Percentiles rank a stretch among this genome's conserved stretches.
These are phyloP conservation scores for Heliconius nattereri DNA, from an alignment of 1,140 invertebrate genomes.

Conservation along the genomic window DNA sequence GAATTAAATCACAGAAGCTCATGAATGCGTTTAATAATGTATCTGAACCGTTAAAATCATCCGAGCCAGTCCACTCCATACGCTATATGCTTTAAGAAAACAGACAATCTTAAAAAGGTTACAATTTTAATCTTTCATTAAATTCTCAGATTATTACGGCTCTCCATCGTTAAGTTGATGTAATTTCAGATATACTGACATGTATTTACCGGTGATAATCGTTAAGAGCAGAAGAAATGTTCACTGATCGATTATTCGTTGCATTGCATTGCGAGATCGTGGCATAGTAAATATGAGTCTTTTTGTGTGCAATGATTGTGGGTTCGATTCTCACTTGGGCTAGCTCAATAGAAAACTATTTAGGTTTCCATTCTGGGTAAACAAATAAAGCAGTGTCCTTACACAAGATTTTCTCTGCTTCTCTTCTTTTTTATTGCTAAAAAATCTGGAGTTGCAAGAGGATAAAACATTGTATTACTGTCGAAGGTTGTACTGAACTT, in stretches of 20 bases:
- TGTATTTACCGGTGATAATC: constrained; percentile 45
- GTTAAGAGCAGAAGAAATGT: constrained; percentile 53
- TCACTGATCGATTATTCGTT: background rate
- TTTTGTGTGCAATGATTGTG: no score
- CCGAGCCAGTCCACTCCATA: background rate
- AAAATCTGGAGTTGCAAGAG: background rate
- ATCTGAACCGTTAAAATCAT: constrained; percentile 51
- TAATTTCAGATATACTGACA: constrained; percentile 40
- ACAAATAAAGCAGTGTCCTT: no score
- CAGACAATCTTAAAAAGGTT: background rate
- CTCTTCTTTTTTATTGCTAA: no score
- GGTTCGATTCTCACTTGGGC: no score
- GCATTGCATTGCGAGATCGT: background rate
- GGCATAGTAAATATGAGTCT: no score
- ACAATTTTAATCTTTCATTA: constrained; percentile 43
- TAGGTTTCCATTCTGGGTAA: no score
- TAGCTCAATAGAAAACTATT: no score
- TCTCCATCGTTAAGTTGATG: constrained; percentile 32
- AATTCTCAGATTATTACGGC: constrained; percentile 30
- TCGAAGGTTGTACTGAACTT: background rate
- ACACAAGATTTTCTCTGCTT: background rate
- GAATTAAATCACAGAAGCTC: constrained; percentile 29
- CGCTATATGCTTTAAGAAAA: background rate
- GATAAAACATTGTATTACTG: background rate
- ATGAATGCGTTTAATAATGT: constrained; percentile 59